Conservation (phyloP, 2,888 invertebrate genomes). For the Drosophila koepferae region DNA sequence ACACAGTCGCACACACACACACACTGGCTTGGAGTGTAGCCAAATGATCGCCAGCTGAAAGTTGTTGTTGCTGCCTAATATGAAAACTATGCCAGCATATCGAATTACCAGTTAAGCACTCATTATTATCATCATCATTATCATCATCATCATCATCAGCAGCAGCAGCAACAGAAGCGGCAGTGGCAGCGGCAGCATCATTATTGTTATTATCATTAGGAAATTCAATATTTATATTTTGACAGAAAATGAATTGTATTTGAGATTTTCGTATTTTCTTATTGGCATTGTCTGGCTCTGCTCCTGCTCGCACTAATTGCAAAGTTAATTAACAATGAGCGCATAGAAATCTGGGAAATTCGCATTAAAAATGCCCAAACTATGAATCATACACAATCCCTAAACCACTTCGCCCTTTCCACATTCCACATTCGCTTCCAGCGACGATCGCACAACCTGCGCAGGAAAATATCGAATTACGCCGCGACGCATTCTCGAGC, state of each 20-base stretch:
- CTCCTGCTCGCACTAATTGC: slow-evolving; percentile 57
- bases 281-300: slow-evolving; percentile 43
- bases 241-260: slow-evolving; percentile 56
- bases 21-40: slow-evolving; percentile 20
- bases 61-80: slow-evolving; percentile 21
- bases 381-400: slow-evolving; percentile 61
- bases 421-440: slow-evolving; percentile 6
- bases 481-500: slow-evolving; percentile 49
- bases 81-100: slow-evolving; percentile 51
- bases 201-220: slow-evolving; percentile 25
- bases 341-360: slow-evolving; percentile 46
- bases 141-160: slow-evolving; percentile 10
- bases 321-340: slow-evolving; percentile 77
- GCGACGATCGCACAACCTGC: slow-evolving; percentile 51
- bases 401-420: slow-evolving; percentile 2
- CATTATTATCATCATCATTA: slow-evolving; percentile 16
- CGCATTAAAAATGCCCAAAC: slow-evolving; percentile 55
- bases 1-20: neutral
- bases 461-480: slow-evolving; percentile 69
- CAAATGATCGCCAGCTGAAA: slow-evolving; percentile 41
- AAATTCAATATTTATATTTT: slow-evolving; percentile 81
- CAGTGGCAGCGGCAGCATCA: neutral
- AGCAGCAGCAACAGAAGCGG: no score
- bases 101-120: slow-evolving; percentile 31
- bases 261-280: slow-evolving; percentile 16